Base-by-base conservation (phyloP, 2,888 invertebrate genomes). In the Apotomis betuletana region DNA sequence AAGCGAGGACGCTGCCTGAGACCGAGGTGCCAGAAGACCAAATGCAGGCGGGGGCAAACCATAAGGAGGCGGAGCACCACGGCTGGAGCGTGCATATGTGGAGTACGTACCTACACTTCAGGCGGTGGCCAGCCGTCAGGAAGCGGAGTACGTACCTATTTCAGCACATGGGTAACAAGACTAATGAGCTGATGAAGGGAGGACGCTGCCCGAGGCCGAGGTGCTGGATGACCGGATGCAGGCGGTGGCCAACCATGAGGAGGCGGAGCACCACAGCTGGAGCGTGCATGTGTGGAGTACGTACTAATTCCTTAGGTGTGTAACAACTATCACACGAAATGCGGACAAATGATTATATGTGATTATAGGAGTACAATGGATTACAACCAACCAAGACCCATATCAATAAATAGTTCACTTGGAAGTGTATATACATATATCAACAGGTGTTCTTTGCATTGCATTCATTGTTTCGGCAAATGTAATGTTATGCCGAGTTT, bases 51-150 rank as follows among this genome's bases (percentile, higher is more conserved):
- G 77, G 88, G 1, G 87, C 84, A 6, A 81, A 84, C 55, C 86
- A 85, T 13, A 88, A 90, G 8, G 93, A 92, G 8, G 91, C 89
- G 46, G 93, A 94, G 64, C 92, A 93, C 41, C 94, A 94, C 62
- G 95, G 95, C n/a, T 96, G 96, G 96, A 96, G 96, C 81, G 96
- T 96, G 36, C 96, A 96, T 84, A 95, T 96, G 76, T 96, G 96
- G 96, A 96, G 96, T n/a, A 88, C 95, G 95, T 67, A 67, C 13
- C 9, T 6, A 0, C 2, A 15, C 15, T 15, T 0, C 1, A 15
- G 15, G 1, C 15, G 15, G 77, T 88, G 1, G 88, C 84, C 8
- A 82, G 84, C 55, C 86, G 85, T 13, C 88, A 90, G 9, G 93
- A 92, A 6, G 91, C 89, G 46, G 93, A 96, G 96, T 96, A 88